These are phyloP conservation scores for Euglossa dilemma DNA, from an alignment of 1,140 invertebrate species.

Conservation along the genomic window DNA sequence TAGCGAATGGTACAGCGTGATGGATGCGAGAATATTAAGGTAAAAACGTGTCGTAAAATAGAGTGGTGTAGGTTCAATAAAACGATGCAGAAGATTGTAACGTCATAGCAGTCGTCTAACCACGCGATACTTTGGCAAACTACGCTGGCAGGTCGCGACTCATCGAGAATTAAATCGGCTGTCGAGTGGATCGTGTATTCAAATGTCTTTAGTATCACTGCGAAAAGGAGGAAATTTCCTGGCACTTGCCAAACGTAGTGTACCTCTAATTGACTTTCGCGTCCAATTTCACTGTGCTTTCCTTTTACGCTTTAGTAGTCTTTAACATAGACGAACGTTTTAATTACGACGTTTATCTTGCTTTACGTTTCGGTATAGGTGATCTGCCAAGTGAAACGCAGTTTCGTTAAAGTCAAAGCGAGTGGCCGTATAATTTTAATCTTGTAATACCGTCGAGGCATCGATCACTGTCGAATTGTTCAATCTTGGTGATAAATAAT, in stretches of 20 bases:
- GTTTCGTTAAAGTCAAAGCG: too few relatives aligned
- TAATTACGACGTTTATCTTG: too few relatives aligned
- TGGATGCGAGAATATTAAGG: not conserved
- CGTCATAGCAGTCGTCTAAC: not conserved
- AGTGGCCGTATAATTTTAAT: too few relatives aligned
- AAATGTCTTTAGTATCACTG: not conserved
- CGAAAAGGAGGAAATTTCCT: not conserved
- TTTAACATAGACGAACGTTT: too few relatives aligned
- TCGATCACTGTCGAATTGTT: too few relatives aligned
- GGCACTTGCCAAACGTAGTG: conserved; percentile 12
- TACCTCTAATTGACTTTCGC: not conserved
- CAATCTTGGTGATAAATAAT: not conserved
- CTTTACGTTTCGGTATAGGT: too few relatives aligned
- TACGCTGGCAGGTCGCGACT: not conserved
- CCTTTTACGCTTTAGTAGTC: not conserved
- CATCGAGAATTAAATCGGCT: conserved; percentile 36
- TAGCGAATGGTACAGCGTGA: not conserved
- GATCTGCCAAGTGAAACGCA: too few relatives aligned
- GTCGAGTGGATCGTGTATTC: conserved; percentile 3
- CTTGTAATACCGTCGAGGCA: too few relatives aligned
- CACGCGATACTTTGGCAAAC: conserved; percentile 35
- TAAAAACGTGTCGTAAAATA: conserved; percentile 13
- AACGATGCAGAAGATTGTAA: not conserved
- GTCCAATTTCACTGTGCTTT: not conserved
- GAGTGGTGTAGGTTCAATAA: not conserved